Conservation (phyloP, 2,113 vertebrate species). For the Entomyzon cyanotis region DNA sequence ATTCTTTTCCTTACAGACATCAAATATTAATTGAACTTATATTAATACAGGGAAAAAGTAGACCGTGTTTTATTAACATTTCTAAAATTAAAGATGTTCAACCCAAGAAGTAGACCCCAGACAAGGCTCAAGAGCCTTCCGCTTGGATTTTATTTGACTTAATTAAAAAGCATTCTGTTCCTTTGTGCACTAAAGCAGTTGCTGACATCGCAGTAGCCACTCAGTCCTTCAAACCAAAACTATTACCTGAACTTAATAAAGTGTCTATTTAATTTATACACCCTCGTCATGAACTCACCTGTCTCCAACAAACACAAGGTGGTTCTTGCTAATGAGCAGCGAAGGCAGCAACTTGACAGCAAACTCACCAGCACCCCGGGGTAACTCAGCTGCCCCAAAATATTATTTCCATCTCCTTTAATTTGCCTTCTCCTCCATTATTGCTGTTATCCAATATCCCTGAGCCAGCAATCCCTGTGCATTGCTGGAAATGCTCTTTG, state of each 20-base stretch:
- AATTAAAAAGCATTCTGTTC: conserved; percentile 66
- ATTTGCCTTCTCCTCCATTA: neutral
- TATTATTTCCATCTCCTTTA: neutral
- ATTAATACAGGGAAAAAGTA: conserved; percentile 20
- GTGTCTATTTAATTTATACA: conserved; percentile 55
- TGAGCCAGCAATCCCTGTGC: rapidly evolving
- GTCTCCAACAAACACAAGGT: neutral
- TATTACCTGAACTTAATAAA: conserved; percentile 67
- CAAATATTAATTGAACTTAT: conserved; percentile 51
- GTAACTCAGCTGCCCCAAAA: neutral
- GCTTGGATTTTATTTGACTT: conserved; percentile 56
- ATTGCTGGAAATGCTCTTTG: neutral
- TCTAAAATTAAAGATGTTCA: conserved; percentile 39
- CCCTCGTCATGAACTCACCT: conserved; percentile 35
- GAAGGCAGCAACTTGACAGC: neutral
- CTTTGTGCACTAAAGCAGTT: conserved; percentile 40
- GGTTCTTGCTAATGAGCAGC: neutral
- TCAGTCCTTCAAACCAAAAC: conserved; percentile 62
- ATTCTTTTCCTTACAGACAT: conserved; percentile 8
- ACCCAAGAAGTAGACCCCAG: conserved; percentile 31
- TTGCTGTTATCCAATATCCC: neutral
- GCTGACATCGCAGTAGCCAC: conserved; percentile 59
- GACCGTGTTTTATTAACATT: conserved; percentile 42
- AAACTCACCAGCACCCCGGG: neutral
- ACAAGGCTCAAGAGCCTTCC: neutral